phyloP scores from a whole-genome alignment of 2,797 vertebrate species.

The Cottoperca gobio region DNA sequence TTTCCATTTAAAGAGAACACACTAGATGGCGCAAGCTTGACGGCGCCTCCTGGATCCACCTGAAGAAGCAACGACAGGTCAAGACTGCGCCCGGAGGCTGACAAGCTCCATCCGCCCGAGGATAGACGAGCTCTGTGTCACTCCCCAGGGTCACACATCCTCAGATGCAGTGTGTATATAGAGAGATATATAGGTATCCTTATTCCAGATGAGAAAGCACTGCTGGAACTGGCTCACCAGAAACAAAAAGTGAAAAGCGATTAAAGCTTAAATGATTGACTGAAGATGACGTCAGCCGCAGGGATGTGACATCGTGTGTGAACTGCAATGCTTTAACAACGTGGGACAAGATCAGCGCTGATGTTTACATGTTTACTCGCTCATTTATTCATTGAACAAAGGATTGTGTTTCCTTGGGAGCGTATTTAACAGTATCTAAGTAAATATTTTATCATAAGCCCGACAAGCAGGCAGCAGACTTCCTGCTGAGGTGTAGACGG shows the following conservation, averaged over 20 bases:
- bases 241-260: constrained; percentile 15
- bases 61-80: neutral
- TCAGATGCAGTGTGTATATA: too few species aligned
- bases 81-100: neutral
- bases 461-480: neutral
- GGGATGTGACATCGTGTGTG: constrained; percentile 5
- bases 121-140: neutral
- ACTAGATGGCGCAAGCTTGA: constrained; percentile 13
- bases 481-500: constrained; percentile 36
- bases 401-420: constrained; percentile 34
- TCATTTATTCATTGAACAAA: constrained; percentile 62
- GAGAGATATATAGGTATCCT: too few species aligned
- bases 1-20: constrained; percentile 27
- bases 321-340: constrained; percentile 14
- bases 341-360: constrained; percentile 17
- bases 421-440: constrained; percentile 11
- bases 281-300: constrained; percentile 1
- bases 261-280: constrained; percentile 4
- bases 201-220: constrained; percentile 3
- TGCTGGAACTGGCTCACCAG: neutral
- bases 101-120: neutral
- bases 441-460: constrained; percentile 50
- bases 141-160: too few species aligned
- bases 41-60: neutral
- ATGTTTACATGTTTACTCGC: constrained; percentile 48